Percentiles rank a stretch among this genome's conserved stretches.
Conservation (phyloP, 2,888 invertebrate genomes). For the Coenonympha glycerion region DNA sequence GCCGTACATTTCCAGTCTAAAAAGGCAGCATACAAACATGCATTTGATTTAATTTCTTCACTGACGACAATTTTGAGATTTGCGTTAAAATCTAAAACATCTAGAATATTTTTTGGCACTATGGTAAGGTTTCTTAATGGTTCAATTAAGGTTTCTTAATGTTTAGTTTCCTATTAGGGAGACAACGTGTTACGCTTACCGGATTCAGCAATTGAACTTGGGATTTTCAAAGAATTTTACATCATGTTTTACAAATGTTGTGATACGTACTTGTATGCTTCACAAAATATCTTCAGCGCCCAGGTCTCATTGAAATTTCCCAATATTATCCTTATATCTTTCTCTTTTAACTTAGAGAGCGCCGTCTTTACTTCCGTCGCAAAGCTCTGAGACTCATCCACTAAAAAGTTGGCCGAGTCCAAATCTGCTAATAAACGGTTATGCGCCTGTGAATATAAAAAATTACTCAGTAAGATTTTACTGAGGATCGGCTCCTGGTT, state of each 20-base stretch:
- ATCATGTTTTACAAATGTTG: background rate
- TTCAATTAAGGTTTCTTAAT: too few relatives aligned
- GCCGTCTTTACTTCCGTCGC: conserved; percentile 90
- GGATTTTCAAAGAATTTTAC: too few relatives aligned
- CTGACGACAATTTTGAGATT: too few relatives aligned
- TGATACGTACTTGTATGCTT: conserved; percentile 82
- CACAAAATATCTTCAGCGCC: conserved; percentile 92
- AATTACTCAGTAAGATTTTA: background rate
- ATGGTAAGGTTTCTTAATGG: too few relatives aligned
- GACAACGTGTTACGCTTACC: too few relatives aligned
- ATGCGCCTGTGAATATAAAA: conserved; percentile 79
- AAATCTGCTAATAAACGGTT: conserved; percentile 91
- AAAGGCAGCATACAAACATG: conserved; percentile 8
- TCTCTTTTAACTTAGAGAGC: conserved; percentile 87
- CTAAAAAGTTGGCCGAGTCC: conserved; percentile 86
- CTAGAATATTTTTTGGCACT: too few relatives aligned
- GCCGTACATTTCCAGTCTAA: conserved; percentile 89
- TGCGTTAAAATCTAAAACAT: too few relatives aligned
- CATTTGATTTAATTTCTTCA: too few relatives aligned
- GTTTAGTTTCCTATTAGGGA: too few relatives aligned
- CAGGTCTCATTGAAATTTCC: conserved; percentile 97
- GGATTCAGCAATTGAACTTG: too few relatives aligned
- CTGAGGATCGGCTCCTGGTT: background rate
- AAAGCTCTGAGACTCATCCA: conserved; percentile 93
- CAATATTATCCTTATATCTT: conserved; percentile 95